Evolutionary conservation across 2,888 invertebrate genomes (phyloP).

Genomic region (Drosophila aldrichi): DNA sequence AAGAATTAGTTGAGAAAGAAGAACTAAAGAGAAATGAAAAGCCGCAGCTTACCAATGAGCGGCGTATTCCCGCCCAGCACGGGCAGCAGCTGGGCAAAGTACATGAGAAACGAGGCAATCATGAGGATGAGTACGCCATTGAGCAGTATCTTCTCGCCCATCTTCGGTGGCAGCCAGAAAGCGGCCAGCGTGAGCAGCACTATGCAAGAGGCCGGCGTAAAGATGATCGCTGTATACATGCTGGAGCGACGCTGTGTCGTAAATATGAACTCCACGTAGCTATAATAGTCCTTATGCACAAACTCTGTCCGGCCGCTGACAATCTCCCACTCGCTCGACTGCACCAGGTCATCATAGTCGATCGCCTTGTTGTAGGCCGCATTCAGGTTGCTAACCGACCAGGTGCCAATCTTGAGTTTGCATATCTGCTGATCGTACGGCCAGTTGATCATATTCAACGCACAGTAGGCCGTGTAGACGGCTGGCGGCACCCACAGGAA

Average conservation of each 20-base stretch:
- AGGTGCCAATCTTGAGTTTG: slow-evolving; percentile 90
- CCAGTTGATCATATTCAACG: slow-evolving; percentile 90
- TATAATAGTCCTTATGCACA: slow-evolving; percentile 79
- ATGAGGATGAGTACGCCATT: slow-evolving; percentile 88
- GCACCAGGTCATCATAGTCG: slow-evolving; percentile 70
- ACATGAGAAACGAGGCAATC: slow-evolving; percentile 88
- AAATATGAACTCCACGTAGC: slow-evolving; percentile 77
- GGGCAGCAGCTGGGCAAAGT: slow-evolving; percentile 87
- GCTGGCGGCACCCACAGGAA: slow-evolving; percentile 90
- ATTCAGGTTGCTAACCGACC: slow-evolving; percentile 88
- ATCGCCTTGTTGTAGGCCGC: slow-evolving; percentile 83
- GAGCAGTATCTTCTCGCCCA: slow-evolving; percentile 88
- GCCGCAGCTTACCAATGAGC: slow-evolving; percentile 83
- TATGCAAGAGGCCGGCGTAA: slow-evolving; percentile 88
- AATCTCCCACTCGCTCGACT: slow-evolving; percentile 85
- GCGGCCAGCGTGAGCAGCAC: slow-evolving; percentile 87
- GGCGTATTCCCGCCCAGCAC: slow-evolving; percentile 86
- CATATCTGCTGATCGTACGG: slow-evolving; percentile 91
- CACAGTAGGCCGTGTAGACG: slow-evolving; percentile 89
- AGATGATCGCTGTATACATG: slow-evolving; percentile 87
- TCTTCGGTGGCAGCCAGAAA: slow-evolving; percentile 89
- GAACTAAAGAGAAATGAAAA: neutral
- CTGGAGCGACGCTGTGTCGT: slow-evolving; percentile 86
- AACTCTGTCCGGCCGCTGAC: slow-evolving; percentile 46
- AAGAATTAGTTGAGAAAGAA: neutral